Percentiles rank a stretch among this genome's conserved stretches.
Evolutionary conservation across 2,888 invertebrate species (phyloP).

Genomic region (Scaptomyza tumidula): DNA sequence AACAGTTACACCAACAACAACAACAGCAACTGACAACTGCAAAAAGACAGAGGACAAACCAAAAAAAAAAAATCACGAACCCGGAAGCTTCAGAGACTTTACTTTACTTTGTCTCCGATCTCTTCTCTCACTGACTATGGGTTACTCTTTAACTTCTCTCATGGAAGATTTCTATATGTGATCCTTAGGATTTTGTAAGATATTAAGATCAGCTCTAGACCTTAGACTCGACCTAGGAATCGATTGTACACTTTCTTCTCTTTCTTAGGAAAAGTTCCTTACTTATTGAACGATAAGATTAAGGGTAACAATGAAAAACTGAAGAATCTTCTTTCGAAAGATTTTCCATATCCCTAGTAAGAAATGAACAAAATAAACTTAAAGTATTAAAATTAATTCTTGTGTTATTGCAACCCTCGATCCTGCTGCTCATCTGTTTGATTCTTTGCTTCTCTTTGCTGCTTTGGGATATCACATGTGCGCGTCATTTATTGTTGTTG

Average conservation of each 20-base stretch:
- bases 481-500: conserved; percentile 5
- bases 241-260: no score
- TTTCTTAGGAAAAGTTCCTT: no score
- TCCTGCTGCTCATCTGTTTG: not conserved
- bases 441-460: conserved; percentile 1
- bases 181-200: not conserved
- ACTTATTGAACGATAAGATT: no score
- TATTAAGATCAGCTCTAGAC: no score
- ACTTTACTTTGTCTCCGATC: conserved; percentile 13
- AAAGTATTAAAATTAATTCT: not conserved
- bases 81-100: conserved; percentile 76
- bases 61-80: conserved; percentile 81
- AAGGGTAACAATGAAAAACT: no score
- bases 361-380: no score
- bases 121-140: not conserved
- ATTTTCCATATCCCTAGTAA: no score
- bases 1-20: conserved; percentile 27
- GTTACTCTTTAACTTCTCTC: conserved; percentile 5
- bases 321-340: not conserved
- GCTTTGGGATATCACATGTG: conserved; percentile 56
- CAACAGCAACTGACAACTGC: conserved; percentile 42
- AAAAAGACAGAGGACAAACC: conserved; percentile 64
- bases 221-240: no score
- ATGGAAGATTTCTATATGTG: no score
- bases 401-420: conserved; percentile 38